These are phyloP conservation scores for Harpalus rufipes DNA, from an alignment of 2,888 invertebrate species.

Conservation along the genomic window DNA sequence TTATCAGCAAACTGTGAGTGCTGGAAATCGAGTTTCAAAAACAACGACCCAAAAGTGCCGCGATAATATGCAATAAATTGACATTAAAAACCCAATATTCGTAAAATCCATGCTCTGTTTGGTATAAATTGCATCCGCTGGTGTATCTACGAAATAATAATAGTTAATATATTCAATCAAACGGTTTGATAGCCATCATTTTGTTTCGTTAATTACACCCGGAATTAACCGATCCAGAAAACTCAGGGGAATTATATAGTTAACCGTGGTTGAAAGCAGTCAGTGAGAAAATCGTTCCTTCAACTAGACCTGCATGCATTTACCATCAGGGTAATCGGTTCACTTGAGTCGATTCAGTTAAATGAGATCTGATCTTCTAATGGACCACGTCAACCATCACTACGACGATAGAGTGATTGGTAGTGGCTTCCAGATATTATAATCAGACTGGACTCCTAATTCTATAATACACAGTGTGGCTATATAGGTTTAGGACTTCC, in stretches of 20 bases:
- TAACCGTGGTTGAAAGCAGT: slow-evolving; percentile 5
- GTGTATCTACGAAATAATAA: slow-evolving; percentile 52
- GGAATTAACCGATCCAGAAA: slow-evolving; percentile 30
- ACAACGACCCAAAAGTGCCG: slow-evolving; percentile 21
- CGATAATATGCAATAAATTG: slow-evolving; percentile 58
- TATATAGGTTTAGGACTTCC: too few relatives aligned
- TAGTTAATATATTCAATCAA: slow-evolving; percentile 62
- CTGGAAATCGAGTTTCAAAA: slow-evolving; percentile 45
- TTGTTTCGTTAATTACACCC: slow-evolving; percentile 49
- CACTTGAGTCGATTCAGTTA: not conserved
- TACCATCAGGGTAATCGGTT: not conserved
- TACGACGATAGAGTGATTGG: not conserved
- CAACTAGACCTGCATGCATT: slow-evolving; percentile 12
- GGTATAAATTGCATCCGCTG: slow-evolving; percentile 52
- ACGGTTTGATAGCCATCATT: slow-evolving; percentile 46
- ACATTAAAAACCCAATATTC: slow-evolving; percentile 64
- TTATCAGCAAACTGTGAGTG: slow-evolving; percentile 31
- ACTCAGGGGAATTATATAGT: slow-evolving; percentile 19
- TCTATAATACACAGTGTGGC: too few relatives aligned
- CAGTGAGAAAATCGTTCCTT: slow-evolving; percentile 1
- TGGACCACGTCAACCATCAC: not conserved
- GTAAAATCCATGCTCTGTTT: slow-evolving; percentile 48
- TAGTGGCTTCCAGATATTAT: not conserved
- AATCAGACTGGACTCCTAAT: too few relatives aligned
- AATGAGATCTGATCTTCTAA: not conserved